phyloP scores from a whole-genome alignment of 2,113 vertebrate species.

The Leucosticte australis region DNA sequence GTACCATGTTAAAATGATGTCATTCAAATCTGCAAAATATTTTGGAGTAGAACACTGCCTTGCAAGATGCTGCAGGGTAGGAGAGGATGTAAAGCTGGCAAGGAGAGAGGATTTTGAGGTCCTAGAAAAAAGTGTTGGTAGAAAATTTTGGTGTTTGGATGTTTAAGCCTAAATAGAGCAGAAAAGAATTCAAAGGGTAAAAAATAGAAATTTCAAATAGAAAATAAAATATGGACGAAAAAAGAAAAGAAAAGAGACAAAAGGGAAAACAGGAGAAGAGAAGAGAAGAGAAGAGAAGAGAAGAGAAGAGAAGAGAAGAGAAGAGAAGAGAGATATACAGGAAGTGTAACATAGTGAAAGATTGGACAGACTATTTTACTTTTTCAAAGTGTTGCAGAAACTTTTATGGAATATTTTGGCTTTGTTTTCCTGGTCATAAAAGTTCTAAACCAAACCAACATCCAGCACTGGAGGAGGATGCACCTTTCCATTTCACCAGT shows the following conservation, averaged over 20 bases:
- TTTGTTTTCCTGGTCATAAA: not conserved
- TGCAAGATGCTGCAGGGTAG: not conserved
- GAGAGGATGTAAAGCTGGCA: not conserved
- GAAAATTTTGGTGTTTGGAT: not conserved
- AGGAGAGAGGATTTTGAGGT: not conserved
- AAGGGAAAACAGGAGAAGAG: not conserved
- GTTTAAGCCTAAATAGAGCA: not conserved
- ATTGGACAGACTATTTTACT: not conserved
- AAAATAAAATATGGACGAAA: not conserved
- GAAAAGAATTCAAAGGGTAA: not conserved
- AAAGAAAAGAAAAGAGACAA: too few species aligned
- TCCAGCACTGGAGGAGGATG: not conserved
- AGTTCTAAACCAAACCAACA: not conserved
- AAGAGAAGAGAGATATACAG: not conserved
- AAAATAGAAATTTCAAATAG: not conserved
- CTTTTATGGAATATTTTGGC: not conserved
- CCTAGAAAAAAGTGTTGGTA: not conserved
- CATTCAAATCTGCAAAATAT: not conserved
- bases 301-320: not conserved
- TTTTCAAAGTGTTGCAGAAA: not conserved
- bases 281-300: not conserved
- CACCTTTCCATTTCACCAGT: slow-evolving; percentile 22
- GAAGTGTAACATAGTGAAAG: not conserved
- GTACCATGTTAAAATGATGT: not conserved
- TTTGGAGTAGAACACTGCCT: not conserved